Base-by-base conservation (phyloP, 2,113 vertebrate genomes). In the Oxyruncus cristatus region DNA sequence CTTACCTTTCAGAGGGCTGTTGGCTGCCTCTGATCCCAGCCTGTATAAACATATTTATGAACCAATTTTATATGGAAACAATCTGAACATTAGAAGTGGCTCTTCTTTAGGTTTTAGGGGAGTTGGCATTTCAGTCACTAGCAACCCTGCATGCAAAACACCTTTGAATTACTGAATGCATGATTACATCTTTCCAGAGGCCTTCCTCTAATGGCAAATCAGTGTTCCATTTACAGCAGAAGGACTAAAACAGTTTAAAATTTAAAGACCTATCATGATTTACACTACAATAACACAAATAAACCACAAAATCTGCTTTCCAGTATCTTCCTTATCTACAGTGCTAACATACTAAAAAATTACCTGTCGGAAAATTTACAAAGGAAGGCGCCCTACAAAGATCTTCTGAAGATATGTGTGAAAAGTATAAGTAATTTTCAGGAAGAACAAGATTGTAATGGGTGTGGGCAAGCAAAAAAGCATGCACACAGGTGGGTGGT, bases 191-290 rank as follows among this genome's bases (percentile, higher is more conserved):
- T 96, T 95, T 96, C 73, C 66, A 39, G 26, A 44, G 44, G 11
- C 70, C n/a, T 80, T 93, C 32, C 67, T 94, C 68, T 91, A 92
- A 89, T 33, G n/a, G 56, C 53, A 92, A 95, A 81, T 67, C 63
- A 67, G 50, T 28, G 27, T 68, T 93, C 65, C 71, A 81, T 88
- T 92, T 84, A 66, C 72, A 89, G 74, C 23, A 87, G 23, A 83
- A 79, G 17, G 50, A 35, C 42, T 76, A 23, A 72, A 89, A 81
- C 11, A 4, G 17, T 55, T 86, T 92, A 59, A 77, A 70, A 58
- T 72, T 72, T 59, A 47, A 93, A 88, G 52, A 74, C 7, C 32
- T 81, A 12, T 44, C 52, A 58, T 27, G 20, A 70, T 27, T 75
- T 14, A 3, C 30, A 26, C 55, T 16, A 37, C 6, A 75, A 66